Evolutionary conservation across 2,797 vertebrate species (phyloP).

Genomic region (Cynodonichthys magdalenae): DNA sequence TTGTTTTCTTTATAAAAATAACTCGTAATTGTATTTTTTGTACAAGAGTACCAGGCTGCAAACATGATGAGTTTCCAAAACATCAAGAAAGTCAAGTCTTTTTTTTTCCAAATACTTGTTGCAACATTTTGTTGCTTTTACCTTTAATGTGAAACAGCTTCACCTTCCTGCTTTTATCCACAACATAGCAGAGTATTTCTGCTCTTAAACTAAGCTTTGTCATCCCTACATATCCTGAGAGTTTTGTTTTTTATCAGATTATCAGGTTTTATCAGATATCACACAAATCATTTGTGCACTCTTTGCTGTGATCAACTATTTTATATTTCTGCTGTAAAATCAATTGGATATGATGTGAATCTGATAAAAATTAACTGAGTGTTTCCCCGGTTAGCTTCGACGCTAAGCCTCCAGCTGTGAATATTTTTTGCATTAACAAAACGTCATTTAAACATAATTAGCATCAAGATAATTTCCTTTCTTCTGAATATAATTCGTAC

Average conservation of each 20-base stretch:
- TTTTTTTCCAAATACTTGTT: background rate
- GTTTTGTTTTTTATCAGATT: conserved; percentile 5
- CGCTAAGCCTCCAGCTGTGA: conserved; percentile 5
- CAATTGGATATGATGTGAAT: conserved; percentile 20
- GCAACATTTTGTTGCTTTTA: background rate
- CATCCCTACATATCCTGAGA: background rate
- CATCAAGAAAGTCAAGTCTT: background rate
- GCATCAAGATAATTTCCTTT: conserved; percentile 21
- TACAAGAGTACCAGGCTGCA: background rate
- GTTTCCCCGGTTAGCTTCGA: background rate
- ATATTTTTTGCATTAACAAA: conserved; percentile 13
- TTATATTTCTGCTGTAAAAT: background rate
- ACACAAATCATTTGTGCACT: background rate
- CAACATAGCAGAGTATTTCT: background rate
- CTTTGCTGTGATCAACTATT: background rate
- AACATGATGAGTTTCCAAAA: background rate
- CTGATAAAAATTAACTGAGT: conserved; percentile 18
- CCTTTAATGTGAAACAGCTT: conserved; percentile 3
- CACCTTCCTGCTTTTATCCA: background rate
- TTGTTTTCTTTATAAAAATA: conserved; percentile 2
- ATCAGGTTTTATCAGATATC: background rate
- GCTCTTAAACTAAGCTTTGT: background rate
- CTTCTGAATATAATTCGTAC: conserved; percentile 28
- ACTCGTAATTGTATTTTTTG: background rate
- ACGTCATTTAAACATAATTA: conserved; percentile 39